Conservation (phyloP, 2,888 invertebrate genomes). For the Netelia inedita region DNA sequence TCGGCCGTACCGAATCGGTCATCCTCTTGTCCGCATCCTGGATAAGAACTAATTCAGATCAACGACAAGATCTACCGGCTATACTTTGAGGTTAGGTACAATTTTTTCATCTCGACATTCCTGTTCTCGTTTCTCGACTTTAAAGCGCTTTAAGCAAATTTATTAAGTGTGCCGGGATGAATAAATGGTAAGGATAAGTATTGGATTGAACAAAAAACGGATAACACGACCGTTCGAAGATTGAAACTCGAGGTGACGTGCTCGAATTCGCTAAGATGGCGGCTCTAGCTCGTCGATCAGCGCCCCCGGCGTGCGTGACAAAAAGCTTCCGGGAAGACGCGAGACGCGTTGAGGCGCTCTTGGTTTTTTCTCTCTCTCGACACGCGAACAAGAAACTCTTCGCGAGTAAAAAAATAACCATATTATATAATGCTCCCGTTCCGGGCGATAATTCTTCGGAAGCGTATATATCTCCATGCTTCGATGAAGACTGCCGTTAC, state of each 20-base stretch:
- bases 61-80: neutral
- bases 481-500: conserved; percentile 45
- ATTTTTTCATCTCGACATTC: conserved; percentile 2
- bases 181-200: no score
- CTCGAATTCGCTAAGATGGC: no score
- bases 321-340: neutral
- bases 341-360: neutral
- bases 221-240: no score
- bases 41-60: neutral
- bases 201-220: no score
- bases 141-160: neutral
- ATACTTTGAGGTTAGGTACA: neutral
- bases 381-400: neutral
- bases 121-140: neutral
- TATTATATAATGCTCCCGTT: neutral
- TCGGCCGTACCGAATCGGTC: conserved; percentile 20
- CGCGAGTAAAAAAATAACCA: neutral
- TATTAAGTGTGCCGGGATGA: neutral
- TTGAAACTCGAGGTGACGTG: no score
- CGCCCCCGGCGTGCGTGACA: neutral
- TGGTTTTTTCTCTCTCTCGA: neutral
- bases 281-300: no score
- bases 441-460: neutral
- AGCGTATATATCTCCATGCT: conserved; percentile 20
- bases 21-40: neutral